Evolutionary conservation across 1,140 invertebrate genomes (phyloP), one percentile per base, ranked within the genome.

Genomic region (Aradophagus sp.): DNA sequence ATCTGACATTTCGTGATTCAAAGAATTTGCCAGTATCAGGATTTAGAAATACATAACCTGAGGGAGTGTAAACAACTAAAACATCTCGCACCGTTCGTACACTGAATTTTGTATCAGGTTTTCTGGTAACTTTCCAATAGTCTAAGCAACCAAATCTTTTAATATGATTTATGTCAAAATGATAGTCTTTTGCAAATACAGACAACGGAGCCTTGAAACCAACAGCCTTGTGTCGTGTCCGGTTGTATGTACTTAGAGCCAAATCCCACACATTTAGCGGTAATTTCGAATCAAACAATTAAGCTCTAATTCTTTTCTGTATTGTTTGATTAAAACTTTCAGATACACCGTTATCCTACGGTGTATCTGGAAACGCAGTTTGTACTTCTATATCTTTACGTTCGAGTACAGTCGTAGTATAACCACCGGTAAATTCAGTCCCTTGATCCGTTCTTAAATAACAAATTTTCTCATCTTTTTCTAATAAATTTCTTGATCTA

Each of bases 301-400:
- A 31, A 11, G 29, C 29, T 10, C 29, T 1, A 5, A 19, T 20
- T 32, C 12, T 45, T 13, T 17, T 45, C 12, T 45, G 35, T n/a
- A 38, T 38, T 5, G 35, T 38, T 45, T 15, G 74, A 26, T 14
- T 65, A 26, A 16, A 82, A 80, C 84, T n/a, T 23, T 45, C 42
- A n/a, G 42, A 6, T 0, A 42, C 13, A 8, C 23, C 39, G 11
- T 42, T 42, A 42, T 77, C 66, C 20, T 77, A 26, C 23, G 78
- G 74, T 2, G 73, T 66, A 17, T 81, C 10, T 38, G 42, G 73
- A 53, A 27, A 42, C 1, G 47, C 19, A 8, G 27, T 2, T 31
- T 44, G 52, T 0, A 11, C 16, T 44, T 59, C 53, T 4, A 45
- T 45, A 8, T 39, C 45, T 19, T 39, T 11, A 26, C 35, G 16